Evolutionary conservation across 2,113 vertebrate genomes (phyloP), one percentile per base, ranked within the genome.

Genomic region (Coptodon bakossiorum): DNA sequence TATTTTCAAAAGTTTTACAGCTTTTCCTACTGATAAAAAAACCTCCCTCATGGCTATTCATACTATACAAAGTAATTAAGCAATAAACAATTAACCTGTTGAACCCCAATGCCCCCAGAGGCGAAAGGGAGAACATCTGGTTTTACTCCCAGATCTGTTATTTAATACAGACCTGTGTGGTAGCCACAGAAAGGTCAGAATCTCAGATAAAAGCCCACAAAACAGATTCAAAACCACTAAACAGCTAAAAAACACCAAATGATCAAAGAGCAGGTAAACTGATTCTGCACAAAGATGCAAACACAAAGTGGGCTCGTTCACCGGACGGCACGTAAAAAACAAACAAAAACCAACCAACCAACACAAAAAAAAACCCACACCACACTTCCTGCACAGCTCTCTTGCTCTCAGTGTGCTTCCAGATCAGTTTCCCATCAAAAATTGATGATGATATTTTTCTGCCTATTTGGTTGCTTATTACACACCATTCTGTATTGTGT

Each of bases 191-290:
- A 61, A 61, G 14, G 57, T 38, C 61, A 66, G 31, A 36, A 36
- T n/a, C 31, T 36, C 31, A 66, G 34, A 66, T 66, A 38, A 38
- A 66, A 66, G 34, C 34, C 61, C 10, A 66, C 61, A 66, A 38
- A 38, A 66, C 0, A 0, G 31, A 66, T 38, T 38, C 3, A 66
- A 63, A 66, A 36, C 31, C 31, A 66, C 2, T 12, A 66, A 66
- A 63, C 6, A 0, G 61, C 59, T 36, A 63, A 36, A 66, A 66
- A 66, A 66, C 4, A 34, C 3, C 31, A 38, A 66, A 22, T 66
- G 34, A 38, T 2, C 34, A n/a, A 66, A 66, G 61, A 66, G 19
- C 34, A 66, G 19, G 34, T 66, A 22, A 31, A 66, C 6, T 0
- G 34, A 66, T 38, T n/a, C 17, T 0, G 1, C 17, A 38, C n/a